phyloP scores from a whole-genome alignment of 2,797 vertebrate species.

The Acanthis flammea region DNA sequence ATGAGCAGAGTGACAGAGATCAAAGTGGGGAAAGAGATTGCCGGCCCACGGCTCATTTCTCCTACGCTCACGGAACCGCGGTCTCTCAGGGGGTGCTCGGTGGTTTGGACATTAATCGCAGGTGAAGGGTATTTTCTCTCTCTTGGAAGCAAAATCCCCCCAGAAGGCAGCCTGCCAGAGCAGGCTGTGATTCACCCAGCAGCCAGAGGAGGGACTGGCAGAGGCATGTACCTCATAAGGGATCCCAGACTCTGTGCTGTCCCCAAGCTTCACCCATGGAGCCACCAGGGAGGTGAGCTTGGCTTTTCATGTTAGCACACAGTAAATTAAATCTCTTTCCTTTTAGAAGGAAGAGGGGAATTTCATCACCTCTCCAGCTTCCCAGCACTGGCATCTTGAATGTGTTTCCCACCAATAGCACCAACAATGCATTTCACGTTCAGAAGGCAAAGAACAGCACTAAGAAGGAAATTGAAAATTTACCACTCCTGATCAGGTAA shows the following conservation, averaged over 20 bases:
- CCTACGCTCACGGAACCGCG: accelerated
- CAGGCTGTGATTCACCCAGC: not conserved
- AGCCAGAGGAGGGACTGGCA: not conserved
- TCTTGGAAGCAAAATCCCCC: not conserved
- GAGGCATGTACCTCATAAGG: not conserved
- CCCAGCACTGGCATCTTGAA: not conserved
- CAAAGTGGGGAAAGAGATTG: not conserved
- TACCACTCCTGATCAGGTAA: not conserved
- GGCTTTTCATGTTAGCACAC: accelerated
- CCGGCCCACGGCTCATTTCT: not conserved
- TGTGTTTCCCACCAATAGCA: not conserved
- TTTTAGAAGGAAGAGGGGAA: not conserved
- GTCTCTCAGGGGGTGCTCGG: not conserved
- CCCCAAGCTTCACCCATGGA: accelerated
- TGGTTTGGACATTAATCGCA: not conserved
- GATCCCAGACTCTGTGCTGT: not conserved
- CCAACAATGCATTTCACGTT: not conserved
- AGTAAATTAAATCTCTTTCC: not conserved
- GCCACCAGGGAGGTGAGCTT: accelerated
- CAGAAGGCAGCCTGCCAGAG: not conserved
- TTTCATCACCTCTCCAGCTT: not conserved
- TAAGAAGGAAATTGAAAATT: not conserved
- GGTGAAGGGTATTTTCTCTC: not conserved
- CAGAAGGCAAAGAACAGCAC: not conserved
- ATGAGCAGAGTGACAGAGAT: not conserved